Conservation (phyloP, 2,797 vertebrate genomes). For the Phalanger gymnotis region DNA sequence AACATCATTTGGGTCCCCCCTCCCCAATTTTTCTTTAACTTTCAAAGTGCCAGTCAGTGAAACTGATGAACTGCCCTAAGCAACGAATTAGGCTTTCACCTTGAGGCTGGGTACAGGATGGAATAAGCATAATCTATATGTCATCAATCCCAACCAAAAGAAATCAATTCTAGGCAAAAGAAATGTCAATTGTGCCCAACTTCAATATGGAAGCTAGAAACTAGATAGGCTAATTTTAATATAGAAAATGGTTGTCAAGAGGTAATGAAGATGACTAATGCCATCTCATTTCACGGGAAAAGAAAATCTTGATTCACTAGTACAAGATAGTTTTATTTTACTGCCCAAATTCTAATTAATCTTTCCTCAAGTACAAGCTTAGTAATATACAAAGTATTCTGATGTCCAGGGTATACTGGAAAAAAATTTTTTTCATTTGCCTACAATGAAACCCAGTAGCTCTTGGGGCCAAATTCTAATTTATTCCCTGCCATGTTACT, state of each 20-base stretch:
- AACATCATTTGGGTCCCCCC: background rate
- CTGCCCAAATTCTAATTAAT: background rate
- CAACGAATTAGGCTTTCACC: background rate
- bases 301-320: background rate
- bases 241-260: background rate
- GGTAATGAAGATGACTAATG: background rate
- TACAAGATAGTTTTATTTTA: background rate
- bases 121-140: background rate
- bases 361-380: slow-evolving; percentile 14
- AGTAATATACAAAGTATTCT: background rate
- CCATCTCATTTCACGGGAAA: background rate
- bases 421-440: background rate
- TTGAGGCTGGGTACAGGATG: background rate
- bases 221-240: background rate
- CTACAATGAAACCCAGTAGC: fast-evolving
- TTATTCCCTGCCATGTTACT: background rate
- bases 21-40: background rate
- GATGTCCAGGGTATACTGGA: background rate
- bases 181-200: background rate
- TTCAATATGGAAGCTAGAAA: background rate
- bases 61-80: background rate
- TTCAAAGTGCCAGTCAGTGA: background rate
- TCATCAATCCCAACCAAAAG: background rate
- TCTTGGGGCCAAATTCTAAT: background rate
- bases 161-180: background rate